Percentiles rank a stretch among this genome's conserved stretches.
Evolutionary conservation across 1,140 invertebrate genomes (phyloP).

Genomic region (Pseudomyrmex sp.): DNA sequence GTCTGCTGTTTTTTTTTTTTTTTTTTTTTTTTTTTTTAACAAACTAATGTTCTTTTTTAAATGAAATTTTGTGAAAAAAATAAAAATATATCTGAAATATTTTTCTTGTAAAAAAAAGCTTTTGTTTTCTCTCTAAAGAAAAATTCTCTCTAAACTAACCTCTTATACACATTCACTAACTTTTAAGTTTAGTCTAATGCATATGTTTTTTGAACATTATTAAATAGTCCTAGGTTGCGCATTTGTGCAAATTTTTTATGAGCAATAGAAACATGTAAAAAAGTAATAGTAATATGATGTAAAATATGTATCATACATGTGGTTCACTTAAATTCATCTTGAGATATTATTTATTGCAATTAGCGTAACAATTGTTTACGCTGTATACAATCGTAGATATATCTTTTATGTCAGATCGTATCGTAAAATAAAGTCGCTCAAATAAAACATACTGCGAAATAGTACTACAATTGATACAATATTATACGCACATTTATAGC

Average conservation of each 20-base stretch:
- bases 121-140: too few species aligned
- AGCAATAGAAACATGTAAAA: not conserved
- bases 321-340: constrained; percentile 7
- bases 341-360: constrained; percentile 17
- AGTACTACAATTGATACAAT: constrained; percentile 21
- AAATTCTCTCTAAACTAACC: too few species aligned
- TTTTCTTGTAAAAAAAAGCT: too few species aligned
- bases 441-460: not conserved
- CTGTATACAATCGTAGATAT: constrained; percentile 4
- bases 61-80: too few species aligned
- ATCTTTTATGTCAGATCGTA: constrained; percentile 12
- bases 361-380: constrained; percentile 10
- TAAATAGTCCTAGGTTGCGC: not conserved
- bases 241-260: not conserved
- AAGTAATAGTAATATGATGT: not conserved
- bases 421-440: constrained; percentile 5
- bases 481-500: constrained; percentile 33
- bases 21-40: not conserved
- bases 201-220: not conserved
- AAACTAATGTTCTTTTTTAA: not conserved
- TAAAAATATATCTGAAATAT: too few species aligned
- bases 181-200: too few species aligned
- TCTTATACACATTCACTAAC: too few species aligned
- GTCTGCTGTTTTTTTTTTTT: too few species aligned
- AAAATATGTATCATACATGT: not conserved